Percentiles rank a stretch among this genome's conserved stretches.
These are phyloP conservation scores for Anthopleura sola DNA, from an alignment of 64 coral and sea anemone species.

Conservation along the genomic window DNA sequence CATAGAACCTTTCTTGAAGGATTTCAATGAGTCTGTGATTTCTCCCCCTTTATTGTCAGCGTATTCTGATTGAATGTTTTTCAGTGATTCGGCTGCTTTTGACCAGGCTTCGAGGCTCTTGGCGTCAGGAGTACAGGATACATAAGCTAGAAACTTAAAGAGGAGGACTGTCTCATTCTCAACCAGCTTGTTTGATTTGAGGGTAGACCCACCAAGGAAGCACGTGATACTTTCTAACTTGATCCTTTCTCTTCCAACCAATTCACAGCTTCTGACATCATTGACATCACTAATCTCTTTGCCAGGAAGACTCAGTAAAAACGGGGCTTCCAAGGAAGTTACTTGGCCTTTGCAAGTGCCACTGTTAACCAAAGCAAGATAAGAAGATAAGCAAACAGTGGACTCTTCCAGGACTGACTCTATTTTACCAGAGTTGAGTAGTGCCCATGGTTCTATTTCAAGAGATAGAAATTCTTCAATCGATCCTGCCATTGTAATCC, in stretches of 20 bases:
- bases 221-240: conserved; percentile 53
- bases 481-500: conserved; percentile 50
- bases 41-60: not conserved
- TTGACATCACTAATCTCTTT: conserved; percentile 40
- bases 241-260: conserved; percentile 37
- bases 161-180: conserved; percentile 45
- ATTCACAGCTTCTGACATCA: conserved; percentile 36
- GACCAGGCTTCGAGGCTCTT: conserved; percentile 57
- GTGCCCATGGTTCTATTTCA: conserved; percentile 57
- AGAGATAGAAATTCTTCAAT: conserved; percentile 37
- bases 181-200: conserved; percentile 32
- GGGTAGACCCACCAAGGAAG: conserved; percentile 47
- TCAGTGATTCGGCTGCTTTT: conserved; percentile 42
- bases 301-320: conserved; percentile 48
- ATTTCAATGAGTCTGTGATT: not conserved
- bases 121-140: conserved; percentile 43
- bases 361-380: conserved; percentile 56
- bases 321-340: conserved; percentile 49
- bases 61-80: conserved; percentile 38
- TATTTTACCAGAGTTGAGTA: conserved; percentile 62
- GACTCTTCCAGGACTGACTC: conserved; percentile 28
- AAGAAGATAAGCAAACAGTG: conserved; percentile 29
- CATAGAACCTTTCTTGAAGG: conserved; percentile 23
- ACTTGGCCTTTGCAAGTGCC: conserved; percentile 46
- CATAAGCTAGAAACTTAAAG: conserved; percentile 49